These are phyloP conservation scores for Rhincodon typus DNA, from an alignment of 2,797 vertebrate species.

Conservation along the genomic window DNA sequence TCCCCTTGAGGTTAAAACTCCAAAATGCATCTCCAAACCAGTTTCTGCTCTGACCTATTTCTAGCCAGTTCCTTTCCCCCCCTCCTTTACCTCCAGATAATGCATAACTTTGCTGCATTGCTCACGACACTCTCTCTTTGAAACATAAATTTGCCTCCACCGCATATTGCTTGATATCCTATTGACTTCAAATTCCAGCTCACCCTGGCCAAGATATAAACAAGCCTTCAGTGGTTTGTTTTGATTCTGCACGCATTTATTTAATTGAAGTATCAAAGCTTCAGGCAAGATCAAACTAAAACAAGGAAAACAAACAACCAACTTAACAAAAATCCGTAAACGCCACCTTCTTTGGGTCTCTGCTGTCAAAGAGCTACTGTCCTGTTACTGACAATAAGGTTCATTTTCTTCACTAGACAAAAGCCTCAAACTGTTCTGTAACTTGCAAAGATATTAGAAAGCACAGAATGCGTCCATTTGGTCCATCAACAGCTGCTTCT, in stretches of 20 bases:
- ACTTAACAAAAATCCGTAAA: background rate
- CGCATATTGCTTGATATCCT: background rate
- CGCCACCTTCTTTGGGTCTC: background rate
- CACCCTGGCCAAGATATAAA: background rate
- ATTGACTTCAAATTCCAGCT: background rate
- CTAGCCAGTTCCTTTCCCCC: background rate
- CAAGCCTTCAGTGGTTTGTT: background rate
- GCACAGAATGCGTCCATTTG: background rate
- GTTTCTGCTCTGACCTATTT: too few species aligned
- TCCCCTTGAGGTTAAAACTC: too few species aligned
- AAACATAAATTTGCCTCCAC: background rate
- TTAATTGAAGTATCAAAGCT: background rate
- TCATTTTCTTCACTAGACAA: background rate
- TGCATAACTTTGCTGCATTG: background rate
- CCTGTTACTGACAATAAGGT: background rate
- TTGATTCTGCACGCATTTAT: background rate
- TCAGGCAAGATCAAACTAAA: background rate
- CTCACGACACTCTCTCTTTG: background rate
- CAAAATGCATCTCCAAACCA: background rate
- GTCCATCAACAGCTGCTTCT: background rate
- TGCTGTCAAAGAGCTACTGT: too few species aligned
- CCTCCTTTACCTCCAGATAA: background rate
- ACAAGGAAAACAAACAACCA: background rate
- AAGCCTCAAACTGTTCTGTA: background rate
- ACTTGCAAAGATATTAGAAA: background rate